Evolutionary conservation across 2,888 invertebrate genomes (phyloP), one percentile per base, ranked within the genome.

Genomic region (Notocelia uddmanniana): DNA sequence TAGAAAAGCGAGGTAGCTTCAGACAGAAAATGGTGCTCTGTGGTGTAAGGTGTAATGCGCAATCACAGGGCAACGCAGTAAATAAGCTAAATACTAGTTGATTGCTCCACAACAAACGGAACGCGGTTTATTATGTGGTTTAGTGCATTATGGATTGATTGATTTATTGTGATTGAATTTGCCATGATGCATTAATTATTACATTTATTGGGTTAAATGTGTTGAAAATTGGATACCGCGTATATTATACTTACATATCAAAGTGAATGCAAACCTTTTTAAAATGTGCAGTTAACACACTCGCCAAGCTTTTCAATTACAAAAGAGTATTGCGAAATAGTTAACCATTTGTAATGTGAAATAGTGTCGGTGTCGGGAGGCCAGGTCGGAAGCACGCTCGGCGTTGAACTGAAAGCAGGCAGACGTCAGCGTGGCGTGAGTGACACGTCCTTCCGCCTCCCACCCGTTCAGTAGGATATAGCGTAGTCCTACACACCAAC

Each of bases 371-470:
- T 85, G 89, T 87, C 85, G 83, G 84, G 85, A 85, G 88, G 86
- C 84, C 87, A 89, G 87, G 89, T 91, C 91, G 91, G 91, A 91
- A 91, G 83, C 86, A 83, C 78, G 80, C 81, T 81, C 81, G 84
- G 84, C 86, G 86, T 81, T 84, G 79, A 76, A 81, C 88, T 88
- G 90, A 89, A 90, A 88, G 90, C 90, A 87, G 84, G 81, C 90
- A 86, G 87, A 82, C 89, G 88, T 86, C 88, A 85, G 85, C 81
- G 83, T 80, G 79, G 81, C 84, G 84, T 85, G 89, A 90, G 87
- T 90, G 92, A 90, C 90, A 89, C 85, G 89, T 92, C 91, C 92
- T 92, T 93, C 92, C 92, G 91, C 83, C 80, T 77, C 79, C 83
- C 74, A 78, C 85, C 85, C 85, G 81, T 83, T 85, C 83, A 54